Evolutionary conservation across 1,140 invertebrate genomes (phyloP).

Genomic region (Stegodyphus dumicola): DNA sequence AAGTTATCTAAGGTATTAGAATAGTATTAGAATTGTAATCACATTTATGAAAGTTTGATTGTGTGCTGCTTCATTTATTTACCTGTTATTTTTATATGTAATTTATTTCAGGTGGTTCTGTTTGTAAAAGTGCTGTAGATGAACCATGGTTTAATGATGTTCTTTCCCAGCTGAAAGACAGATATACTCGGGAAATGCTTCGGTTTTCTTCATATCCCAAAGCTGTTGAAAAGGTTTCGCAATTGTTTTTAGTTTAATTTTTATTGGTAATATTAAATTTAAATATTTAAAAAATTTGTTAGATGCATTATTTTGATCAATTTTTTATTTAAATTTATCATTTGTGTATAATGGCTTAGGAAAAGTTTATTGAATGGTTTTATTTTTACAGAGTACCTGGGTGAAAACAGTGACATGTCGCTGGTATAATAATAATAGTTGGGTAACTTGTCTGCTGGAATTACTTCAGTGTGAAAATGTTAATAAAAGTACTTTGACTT

Average conservation of each 20-base stretch:
- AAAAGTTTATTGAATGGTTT: background rate
- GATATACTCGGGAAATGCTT: constrained; percentile 70
- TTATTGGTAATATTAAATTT: background rate
- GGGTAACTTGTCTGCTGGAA: constrained; percentile 82
- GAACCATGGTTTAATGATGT: constrained; percentile 81
- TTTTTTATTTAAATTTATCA: background rate
- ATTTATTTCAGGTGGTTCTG: background rate
- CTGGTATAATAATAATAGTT: constrained; percentile 69
- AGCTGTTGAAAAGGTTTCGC: constrained; percentile 77
- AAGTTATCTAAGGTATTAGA: no score
- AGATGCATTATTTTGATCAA: background rate
- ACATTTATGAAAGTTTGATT: no score
- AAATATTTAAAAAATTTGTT: background rate
- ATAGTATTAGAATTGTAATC: no score
- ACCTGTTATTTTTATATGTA: background rate
- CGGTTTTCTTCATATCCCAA: constrained; percentile 76
- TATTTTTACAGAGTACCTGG: constrained; percentile 76
- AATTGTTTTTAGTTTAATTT: background rate
- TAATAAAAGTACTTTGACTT: constrained; percentile 79
- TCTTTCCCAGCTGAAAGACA: constrained; percentile 76
- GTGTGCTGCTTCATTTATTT: no score
- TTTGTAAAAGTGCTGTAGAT: constrained; percentile 41
- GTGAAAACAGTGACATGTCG: constrained; percentile 82
- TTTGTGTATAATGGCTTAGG: background rate
- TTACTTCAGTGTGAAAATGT: constrained; percentile 80